Evolutionary conservation across 1,140 invertebrate genomes (phyloP).

Genomic region (Diabrotica undecimpunctata): DNA sequence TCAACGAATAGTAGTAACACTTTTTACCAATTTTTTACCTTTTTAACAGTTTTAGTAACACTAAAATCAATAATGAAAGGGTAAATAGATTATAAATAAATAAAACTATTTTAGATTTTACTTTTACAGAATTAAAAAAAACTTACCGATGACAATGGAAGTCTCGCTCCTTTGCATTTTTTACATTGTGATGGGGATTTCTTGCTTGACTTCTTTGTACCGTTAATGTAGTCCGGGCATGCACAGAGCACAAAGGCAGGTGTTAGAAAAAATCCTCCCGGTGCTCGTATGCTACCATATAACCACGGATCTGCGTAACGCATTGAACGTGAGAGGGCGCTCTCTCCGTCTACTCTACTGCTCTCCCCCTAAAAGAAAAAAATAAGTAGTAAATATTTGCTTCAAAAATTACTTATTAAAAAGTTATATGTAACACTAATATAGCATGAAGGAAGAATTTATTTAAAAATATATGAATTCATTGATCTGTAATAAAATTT

Average conservation of each 20-base stretch:
- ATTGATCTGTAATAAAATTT: too few relatives aligned
- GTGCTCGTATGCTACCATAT: conserved; percentile 68
- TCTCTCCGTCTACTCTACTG: conserved; percentile 23
- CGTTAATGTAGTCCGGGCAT: conserved; percentile 69
- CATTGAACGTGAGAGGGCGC: conserved; percentile 70
- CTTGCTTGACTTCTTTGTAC: conserved; percentile 65
- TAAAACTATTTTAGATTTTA: too few relatives aligned
- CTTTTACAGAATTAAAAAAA: not conserved
- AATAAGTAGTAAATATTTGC: too few relatives aligned
- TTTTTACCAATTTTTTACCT: too few relatives aligned
- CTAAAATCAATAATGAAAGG: too few relatives aligned
- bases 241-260: conserved; percentile 68
- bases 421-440: too few relatives aligned
- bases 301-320: conserved; percentile 79
- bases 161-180: conserved; percentile 73
- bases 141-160: conserved; percentile 55
- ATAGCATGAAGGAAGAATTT: too few relatives aligned
- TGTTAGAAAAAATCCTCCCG: conserved; percentile 54
- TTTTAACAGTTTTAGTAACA: too few relatives aligned
- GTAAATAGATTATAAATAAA: too few relatives aligned
- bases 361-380: conserved; percentile 36
- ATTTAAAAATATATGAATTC: too few relatives aligned
- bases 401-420: too few relatives aligned
- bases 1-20: too few relatives aligned
- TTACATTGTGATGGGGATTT: conserved; percentile 64